A percentile compares a stretch with the other conserved stretches of the same genome.
Conservation (phyloP, 2,888 invertebrate genomes). For the Amphipyra tragopoginis region DNA sequence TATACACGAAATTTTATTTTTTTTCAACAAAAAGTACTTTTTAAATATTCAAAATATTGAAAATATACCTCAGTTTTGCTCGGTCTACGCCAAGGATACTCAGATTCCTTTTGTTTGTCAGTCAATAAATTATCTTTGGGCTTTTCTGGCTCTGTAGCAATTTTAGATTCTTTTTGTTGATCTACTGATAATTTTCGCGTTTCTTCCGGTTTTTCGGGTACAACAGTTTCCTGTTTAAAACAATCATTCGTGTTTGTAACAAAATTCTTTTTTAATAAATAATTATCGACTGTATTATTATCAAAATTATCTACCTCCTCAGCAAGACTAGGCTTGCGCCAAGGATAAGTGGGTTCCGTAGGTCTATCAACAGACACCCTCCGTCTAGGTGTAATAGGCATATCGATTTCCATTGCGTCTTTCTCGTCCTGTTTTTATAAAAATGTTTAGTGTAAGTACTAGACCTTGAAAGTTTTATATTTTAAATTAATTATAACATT, state of each 20-base stretch:
- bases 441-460: constrained; percentile 2
- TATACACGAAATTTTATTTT: neutral
- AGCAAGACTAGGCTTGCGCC: constrained; percentile 50
- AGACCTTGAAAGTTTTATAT: neutral
- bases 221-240: constrained; percentile 35
- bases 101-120: constrained; percentile 45
- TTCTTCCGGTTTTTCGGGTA: constrained; percentile 32
- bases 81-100: constrained; percentile 59
- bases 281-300: neutral
- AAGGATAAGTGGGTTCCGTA: constrained; percentile 51
- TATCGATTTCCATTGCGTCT: constrained; percentile 36
- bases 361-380: constrained; percentile 54
- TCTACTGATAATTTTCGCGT: constrained; percentile 25
- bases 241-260: constrained; percentile 3
- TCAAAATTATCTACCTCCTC: constrained; percentile 42
- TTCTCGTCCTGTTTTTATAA: constrained; percentile 38
- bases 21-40: too few species aligned
- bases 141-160: constrained; percentile 38
- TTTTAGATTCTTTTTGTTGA: constrained; percentile 46
- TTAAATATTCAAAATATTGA: too few species aligned
- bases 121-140: constrained; percentile 39
- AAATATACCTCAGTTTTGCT: constrained; percentile 65
- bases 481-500: neutral
- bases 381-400: constrained; percentile 36
- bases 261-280: neutral